These are phyloP conservation scores for Bothrops jararaca DNA, from an alignment of 2,113 vertebrate species.

Conservation along the genomic window DNA sequence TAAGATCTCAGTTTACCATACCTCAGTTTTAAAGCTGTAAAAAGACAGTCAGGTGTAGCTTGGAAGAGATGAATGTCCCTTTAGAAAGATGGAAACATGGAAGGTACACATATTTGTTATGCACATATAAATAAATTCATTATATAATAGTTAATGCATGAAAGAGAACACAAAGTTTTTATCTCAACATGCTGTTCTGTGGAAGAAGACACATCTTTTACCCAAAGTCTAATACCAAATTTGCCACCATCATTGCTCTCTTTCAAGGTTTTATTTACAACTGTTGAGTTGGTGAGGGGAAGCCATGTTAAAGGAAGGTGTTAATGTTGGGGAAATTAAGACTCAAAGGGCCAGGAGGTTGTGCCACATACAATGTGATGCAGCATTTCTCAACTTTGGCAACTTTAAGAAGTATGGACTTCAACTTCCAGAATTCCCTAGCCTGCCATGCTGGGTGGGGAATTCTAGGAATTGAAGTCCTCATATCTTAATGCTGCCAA, in stretches of 20 bases:
- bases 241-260: background rate
- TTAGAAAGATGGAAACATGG: background rate
- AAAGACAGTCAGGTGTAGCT: background rate
- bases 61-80: background rate
- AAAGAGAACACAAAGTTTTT: background rate
- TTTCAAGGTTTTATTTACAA: background rate
- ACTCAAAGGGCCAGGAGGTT: background rate
- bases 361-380: background rate
- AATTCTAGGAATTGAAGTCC: too few relatives aligned
- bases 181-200: slow-evolving; percentile 16
- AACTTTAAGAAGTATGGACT: background rate
- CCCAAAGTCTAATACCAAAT: background rate
- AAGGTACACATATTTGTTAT: background rate
- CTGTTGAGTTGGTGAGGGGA: background rate
- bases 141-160: slow-evolving; percentile 22
- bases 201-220: background rate
- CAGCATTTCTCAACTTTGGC: background rate
- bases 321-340: background rate
- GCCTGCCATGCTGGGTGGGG: background rate
- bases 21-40: slow-evolving; percentile 2
- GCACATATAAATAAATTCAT: background rate
- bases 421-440: background rate
- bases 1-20: background rate
- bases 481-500: background rate
- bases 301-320: background rate